Percentiles rank a stretch among this genome's conserved stretches.
These are phyloP conservation scores for Diabrotica undecimpunctata DNA, from an alignment of 1,140 invertebrate genomes.

Conservation along the genomic window DNA sequence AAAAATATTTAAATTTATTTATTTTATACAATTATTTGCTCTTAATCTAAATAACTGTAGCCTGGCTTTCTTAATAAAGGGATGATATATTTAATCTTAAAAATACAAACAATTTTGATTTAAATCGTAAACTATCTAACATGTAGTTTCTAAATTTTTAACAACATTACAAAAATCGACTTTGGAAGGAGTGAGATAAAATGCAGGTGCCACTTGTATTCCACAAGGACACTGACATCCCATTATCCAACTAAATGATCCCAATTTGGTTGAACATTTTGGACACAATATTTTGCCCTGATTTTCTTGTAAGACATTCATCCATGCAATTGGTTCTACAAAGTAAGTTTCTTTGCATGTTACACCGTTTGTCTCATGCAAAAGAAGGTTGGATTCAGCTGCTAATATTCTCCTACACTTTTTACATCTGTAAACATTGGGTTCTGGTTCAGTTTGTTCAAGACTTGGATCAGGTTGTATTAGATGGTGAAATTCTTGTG, in stretches of 20 bases:
- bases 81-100: no score
- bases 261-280: conserved; percentile 74
- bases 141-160: conserved; percentile 79
- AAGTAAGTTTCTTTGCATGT: conserved; percentile 70
- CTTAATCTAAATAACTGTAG: no score
- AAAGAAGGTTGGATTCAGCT: conserved; percentile 71
- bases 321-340: conserved; percentile 79
- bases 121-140: conserved; percentile 49
- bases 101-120: no score
- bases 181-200: conserved; percentile 81
- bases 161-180: conserved; percentile 82
- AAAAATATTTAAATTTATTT: no score
- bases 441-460: conserved; percentile 69
- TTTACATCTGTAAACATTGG: conserved; percentile 75
- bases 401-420: conserved; percentile 76
- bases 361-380: conserved; percentile 54
- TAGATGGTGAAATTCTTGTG: conserved; percentile 69
- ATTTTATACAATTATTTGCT: no score
- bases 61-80: no score
- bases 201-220: conserved; percentile 77
- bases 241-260: conserved; percentile 81
- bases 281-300: conserved; percentile 81
- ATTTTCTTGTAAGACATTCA: conserved; percentile 66
- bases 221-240: conserved; percentile 81
- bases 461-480: conserved; percentile 78